Conservation (phyloP, 2,113 vertebrate species). For the Petaurus breviceps region DNA sequence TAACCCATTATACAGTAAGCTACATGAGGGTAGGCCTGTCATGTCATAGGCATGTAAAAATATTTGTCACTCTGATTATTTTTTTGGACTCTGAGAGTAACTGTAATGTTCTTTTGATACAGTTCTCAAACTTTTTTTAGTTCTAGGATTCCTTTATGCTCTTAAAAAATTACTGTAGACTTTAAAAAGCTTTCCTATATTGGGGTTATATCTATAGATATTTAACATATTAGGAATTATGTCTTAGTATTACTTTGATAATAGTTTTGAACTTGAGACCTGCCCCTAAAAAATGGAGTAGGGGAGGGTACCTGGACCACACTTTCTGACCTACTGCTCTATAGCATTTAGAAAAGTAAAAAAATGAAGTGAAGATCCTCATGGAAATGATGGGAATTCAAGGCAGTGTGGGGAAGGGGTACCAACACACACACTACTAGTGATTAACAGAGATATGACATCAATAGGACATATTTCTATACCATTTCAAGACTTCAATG, state of each 20-base stretch:
- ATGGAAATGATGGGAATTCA: not conserved
- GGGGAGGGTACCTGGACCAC: not conserved
- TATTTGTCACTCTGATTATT: not conserved
- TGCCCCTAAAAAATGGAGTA: not conserved
- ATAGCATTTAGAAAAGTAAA: not conserved
- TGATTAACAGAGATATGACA: not conserved
- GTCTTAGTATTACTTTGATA: not conserved
- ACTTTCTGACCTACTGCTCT: not conserved
- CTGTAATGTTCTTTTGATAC: not conserved
- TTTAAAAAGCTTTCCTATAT: not conserved
- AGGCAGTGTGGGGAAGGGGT: not conserved
- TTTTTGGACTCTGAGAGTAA: not conserved
- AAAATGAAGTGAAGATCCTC: not conserved
- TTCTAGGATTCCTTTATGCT: not conserved
- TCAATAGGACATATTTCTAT: not conserved
- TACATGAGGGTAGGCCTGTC: not conserved
- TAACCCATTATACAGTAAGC: not conserved
- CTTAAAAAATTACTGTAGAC: not conserved
- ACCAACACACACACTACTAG: not conserved
- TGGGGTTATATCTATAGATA: not conserved
- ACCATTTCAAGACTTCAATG: not conserved
- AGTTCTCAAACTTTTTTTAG: not conserved
- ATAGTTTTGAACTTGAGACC: not conserved
- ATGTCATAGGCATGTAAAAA: not conserved
- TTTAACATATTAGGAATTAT: not conserved